phyloP scores from a whole-genome alignment of 2,888 invertebrate genomes.

The Penaeus monodon region DNA sequence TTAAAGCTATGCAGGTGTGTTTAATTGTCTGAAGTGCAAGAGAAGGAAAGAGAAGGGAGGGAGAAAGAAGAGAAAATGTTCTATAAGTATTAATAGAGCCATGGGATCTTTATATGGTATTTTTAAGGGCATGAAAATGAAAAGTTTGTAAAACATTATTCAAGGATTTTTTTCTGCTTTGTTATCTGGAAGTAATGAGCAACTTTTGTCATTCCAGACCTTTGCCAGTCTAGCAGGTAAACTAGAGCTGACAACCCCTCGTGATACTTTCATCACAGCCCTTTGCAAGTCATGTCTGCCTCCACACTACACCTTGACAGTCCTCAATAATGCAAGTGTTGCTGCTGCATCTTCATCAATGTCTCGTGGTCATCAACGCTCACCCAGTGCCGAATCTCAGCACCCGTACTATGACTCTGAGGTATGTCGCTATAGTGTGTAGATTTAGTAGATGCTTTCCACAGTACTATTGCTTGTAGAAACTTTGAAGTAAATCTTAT shows the following conservation, averaged over 20 bases:
- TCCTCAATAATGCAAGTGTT: constrained; percentile 74
- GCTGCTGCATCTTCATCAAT: constrained; percentile 41
- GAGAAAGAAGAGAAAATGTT: too few relatives aligned
- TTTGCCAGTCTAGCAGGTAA: constrained; percentile 91
- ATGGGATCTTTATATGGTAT: too few relatives aligned
- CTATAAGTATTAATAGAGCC: too few relatives aligned
- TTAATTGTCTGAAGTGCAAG: neutral
- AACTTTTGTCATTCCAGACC: constrained; percentile 74
- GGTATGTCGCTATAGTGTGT: constrained; percentile 29
- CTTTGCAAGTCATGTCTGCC: constrained; percentile 97
- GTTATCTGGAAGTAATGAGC: too few relatives aligned
- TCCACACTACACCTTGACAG: constrained; percentile 92
- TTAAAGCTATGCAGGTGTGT: constrained; percentile 80
- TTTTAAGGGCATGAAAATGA: too few relatives aligned
- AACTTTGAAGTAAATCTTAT: too few relatives aligned
- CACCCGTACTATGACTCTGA: constrained; percentile 64
- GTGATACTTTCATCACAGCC: constrained; percentile 94
- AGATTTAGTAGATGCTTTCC: too few relatives aligned
- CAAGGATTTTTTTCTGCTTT: too few relatives aligned
- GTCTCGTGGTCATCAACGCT: constrained; percentile 37
- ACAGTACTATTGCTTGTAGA: too few relatives aligned
- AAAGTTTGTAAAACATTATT: too few relatives aligned
- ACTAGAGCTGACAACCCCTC: constrained; percentile 80
- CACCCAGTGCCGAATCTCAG: constrained; percentile 46
- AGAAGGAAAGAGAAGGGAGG: too few relatives aligned